Evolutionary conservation across 2,797 vertebrate species (phyloP).

Genomic region (Hippocampus kuda): DNA sequence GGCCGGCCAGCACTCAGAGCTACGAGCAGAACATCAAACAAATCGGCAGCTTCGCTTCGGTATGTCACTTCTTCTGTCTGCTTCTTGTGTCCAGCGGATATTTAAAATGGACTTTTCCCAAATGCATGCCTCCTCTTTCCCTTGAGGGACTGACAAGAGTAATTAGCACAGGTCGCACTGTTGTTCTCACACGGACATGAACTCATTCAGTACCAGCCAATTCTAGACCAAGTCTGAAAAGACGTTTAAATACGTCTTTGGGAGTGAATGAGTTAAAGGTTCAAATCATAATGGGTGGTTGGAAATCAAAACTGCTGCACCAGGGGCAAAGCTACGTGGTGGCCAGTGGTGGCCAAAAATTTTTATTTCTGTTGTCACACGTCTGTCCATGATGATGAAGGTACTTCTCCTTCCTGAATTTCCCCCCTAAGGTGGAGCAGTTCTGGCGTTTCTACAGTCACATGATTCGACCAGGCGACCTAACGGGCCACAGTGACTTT

Average conservation of each 20-base stretch:
- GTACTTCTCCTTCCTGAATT: not conserved
- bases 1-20: slow-evolving; percentile 77
- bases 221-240: no score
- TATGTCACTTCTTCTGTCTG: slow-evolving; percentile 22
- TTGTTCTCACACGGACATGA: no score
- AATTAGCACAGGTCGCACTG: no score
- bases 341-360: no score
- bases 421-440: slow-evolving; percentile 69
- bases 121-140: not conserved
- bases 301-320: not conserved
- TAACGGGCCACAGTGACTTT: slow-evolving; percentile 80
- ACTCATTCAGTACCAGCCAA: no score
- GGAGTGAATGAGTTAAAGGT: no score
- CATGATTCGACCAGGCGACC: slow-evolving; percentile 76
- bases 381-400: not conserved
- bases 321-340: not conserved
- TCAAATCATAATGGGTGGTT: no score
- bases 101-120: not conserved
- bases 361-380: not conserved
- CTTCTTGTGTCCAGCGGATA: not conserved
- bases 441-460: slow-evolving; percentile 84
- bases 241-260: no score
- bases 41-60: slow-evolving; percentile 78
- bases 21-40: slow-evolving; percentile 82
- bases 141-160: no score